A percentile compares a stretch with the other conserved stretches of the same genome.
phyloP scores from a whole-genome alignment of 2,797 vertebrate species.

The Lepilemur septentrionalis region DNA sequence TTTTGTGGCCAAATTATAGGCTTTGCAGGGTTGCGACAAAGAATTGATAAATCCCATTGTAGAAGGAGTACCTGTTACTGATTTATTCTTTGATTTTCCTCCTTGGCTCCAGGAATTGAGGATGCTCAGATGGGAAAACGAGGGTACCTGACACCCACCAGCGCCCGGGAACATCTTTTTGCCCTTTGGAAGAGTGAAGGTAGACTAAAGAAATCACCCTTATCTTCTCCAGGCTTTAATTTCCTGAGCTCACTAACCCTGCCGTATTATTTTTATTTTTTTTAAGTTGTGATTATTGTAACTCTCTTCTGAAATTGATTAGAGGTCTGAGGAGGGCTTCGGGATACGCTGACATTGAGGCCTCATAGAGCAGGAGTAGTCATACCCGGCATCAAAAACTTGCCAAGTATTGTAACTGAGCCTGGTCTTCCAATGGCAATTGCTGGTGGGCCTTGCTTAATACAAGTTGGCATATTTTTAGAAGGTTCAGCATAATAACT shows the following conservation, averaged over 20 bases:
- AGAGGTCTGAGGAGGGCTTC: background rate
- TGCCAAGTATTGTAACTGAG: background rate
- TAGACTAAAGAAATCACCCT: constrained; percentile 49
- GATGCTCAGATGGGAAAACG: constrained; percentile 87
- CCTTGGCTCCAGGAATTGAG: constrained; percentile 77
- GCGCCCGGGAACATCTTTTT: constrained; percentile 89
- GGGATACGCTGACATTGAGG: background rate
- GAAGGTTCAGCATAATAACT: background rate
- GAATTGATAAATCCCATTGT: background rate
- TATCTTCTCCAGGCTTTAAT: background rate
- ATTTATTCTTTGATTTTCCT: background rate
- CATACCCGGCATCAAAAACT: background rate
- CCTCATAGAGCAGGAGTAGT: background rate
- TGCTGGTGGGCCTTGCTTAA: background rate
- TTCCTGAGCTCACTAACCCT: background rate
- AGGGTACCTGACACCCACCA: constrained; percentile 93
- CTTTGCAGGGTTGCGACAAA: background rate
- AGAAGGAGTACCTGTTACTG: background rate
- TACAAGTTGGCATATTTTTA: background rate
- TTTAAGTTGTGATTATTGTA: background rate
- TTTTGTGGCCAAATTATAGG: background rate
- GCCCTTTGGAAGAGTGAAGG: constrained; percentile 95
- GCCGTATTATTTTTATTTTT: background rate
- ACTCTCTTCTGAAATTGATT: background rate
- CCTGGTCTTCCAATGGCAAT: background rate